Conservation (phyloP, 2,797 vertebrate species). For the Catostomus latipinnis region DNA sequence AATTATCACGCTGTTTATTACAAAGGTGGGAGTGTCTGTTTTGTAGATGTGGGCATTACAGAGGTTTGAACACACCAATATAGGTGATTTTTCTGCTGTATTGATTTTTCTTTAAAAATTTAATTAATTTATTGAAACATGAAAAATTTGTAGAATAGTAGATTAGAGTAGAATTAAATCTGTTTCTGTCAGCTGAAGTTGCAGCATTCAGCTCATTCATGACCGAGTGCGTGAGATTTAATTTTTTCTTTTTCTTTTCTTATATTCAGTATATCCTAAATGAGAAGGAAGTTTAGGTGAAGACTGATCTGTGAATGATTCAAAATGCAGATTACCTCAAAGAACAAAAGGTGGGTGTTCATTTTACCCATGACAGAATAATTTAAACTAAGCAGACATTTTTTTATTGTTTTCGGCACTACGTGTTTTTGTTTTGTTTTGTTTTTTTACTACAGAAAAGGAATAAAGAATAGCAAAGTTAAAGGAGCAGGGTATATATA, state of each 20-base stretch:
- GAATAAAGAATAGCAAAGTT: conserved; percentile 90
- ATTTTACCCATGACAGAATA: neutral
- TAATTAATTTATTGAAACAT: too few relatives aligned
- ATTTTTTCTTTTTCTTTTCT: neutral
- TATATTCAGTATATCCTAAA: conserved; percentile 89
- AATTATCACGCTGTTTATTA: too few relatives aligned
- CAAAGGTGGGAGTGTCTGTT: too few relatives aligned
- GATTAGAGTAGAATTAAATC: too few relatives aligned
- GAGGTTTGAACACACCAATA: too few relatives aligned
- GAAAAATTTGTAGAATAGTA: too few relatives aligned
- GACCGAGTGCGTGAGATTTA: neutral
- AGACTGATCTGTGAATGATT: conserved; percentile 94
- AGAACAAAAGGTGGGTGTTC: conserved; percentile 85
- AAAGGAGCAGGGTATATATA: conserved; percentile 87
- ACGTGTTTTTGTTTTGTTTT: neutral
- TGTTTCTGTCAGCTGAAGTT: too few relatives aligned
- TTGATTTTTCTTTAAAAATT: too few relatives aligned
- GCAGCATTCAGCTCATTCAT: too few relatives aligned
- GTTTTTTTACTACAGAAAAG: conserved; percentile 83
- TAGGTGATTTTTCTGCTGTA: too few relatives aligned
- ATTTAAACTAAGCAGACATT: neutral
- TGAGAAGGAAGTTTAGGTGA: conserved; percentile 89
- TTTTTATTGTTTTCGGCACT: neutral
- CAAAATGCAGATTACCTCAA: conserved; percentile 94
- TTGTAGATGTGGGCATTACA: too few relatives aligned